Percentiles rank a stretch among this genome's conserved stretches.
Conservation (phyloP, 1,140 invertebrate species). For the Diachasmimorpha longicaudata region DNA sequence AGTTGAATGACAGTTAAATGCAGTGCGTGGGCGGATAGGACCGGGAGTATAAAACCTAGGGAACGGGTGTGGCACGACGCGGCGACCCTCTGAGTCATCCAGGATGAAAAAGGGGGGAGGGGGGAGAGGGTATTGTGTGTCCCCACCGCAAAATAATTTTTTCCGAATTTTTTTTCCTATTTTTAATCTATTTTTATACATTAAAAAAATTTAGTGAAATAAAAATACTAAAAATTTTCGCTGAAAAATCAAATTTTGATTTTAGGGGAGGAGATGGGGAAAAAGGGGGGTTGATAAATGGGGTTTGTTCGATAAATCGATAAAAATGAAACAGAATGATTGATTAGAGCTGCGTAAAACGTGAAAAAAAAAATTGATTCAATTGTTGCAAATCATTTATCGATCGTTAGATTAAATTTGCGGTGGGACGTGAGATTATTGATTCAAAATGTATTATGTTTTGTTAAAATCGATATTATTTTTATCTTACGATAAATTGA, state of each 20-base stretch:
- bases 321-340: no score
- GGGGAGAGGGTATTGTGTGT: neutral
- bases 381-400: no score
- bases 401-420: no score
- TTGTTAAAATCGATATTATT: no score
- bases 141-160: neutral
- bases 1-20: slow-evolving; percentile 25
- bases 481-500: neutral
- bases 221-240: neutral
- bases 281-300: neutral
- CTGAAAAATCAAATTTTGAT: neutral
- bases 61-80: neutral
- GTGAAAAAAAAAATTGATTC: no score
- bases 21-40: slow-evolving; percentile 23
- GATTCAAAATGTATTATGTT: no score
- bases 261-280: neutral
- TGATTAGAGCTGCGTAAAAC: no score
- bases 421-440: no score
- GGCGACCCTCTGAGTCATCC: slow-evolving; percentile 2
- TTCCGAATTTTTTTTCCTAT: no score
- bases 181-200: neutral
- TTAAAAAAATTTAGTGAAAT: neutral
- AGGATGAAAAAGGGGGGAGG: neutral
- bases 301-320: neutral
- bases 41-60: slow-evolving; percentile 6